Percentiles rank a stretch among this genome's conserved stretches.
Evolutionary conservation across 2,797 vertebrate genomes (phyloP).

Genomic region (Nyctalus aviator): DNA sequence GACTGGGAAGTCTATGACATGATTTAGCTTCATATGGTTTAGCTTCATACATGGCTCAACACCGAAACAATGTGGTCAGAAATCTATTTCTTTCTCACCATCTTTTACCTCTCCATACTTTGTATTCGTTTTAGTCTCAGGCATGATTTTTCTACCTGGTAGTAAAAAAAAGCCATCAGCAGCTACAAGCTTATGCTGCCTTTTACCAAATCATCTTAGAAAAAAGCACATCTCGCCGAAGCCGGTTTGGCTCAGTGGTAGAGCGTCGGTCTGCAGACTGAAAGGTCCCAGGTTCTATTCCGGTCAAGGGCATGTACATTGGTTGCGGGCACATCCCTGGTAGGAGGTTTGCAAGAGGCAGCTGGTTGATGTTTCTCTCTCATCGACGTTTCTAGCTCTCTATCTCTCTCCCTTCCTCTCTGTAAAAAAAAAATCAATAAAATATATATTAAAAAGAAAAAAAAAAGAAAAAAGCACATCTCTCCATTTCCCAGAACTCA

Average conservation of each 20-base stretch:
- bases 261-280: no score
- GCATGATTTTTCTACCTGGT: not conserved
- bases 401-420: no score
- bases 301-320: no score
- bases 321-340: no score
- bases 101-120: slow-evolving; percentile 25
- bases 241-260: no score
- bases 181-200: not conserved
- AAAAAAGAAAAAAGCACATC: no score
- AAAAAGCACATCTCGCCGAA: not conserved
- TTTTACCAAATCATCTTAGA: not conserved
- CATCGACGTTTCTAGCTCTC: no score
- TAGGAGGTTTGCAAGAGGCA: no score
- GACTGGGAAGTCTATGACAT: not conserved
- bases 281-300: no score
- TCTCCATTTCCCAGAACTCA: slow-evolving; percentile 2
- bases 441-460: no score
- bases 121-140: slow-evolving; percentile 16
- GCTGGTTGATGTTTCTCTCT: no score
- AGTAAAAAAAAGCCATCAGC: not conserved
- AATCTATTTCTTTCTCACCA: not conserved
- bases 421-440: no score
- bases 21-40: not conserved
- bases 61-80: not conserved
- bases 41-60: not conserved